phyloP scores from a whole-genome alignment of 1,140 invertebrate genomes.

The Euura lappo region DNA sequence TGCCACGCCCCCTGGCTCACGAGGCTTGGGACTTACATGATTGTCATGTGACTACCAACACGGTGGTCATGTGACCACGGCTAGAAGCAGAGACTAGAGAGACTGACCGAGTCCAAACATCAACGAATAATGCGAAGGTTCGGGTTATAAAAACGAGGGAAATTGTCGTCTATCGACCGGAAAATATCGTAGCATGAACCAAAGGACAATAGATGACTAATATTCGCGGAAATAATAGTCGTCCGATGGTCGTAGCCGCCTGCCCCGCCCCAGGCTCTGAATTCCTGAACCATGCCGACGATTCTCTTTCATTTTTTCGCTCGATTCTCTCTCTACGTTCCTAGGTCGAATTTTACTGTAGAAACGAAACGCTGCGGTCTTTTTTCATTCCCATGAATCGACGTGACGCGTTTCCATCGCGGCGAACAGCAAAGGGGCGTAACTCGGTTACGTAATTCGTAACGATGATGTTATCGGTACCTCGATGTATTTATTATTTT shows the following conservation, averaged over 20 bases:
- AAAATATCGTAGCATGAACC: no score
- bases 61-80: conserved; percentile 51
- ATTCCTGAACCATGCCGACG: not conserved
- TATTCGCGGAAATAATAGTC: no score
- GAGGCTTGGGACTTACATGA: conserved; percentile 45
- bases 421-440: not conserved
- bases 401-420: no score
- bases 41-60: conserved; percentile 55
- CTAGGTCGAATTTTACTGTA: not conserved
- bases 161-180: no score
- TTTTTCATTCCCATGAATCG: not conserved
- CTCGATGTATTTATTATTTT: no score
- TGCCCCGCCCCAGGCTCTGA: not conserved
- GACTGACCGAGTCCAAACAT: no score
- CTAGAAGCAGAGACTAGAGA: not conserved
- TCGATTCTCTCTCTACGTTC: not conserved
- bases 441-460: not conserved
- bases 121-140: no score
- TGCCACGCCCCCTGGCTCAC: conserved; percentile 31
- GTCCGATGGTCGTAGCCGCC: not conserved
- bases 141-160: no score
- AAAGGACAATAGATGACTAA: no score
- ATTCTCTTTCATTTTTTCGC: not conserved
- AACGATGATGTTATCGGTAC: not conserved
- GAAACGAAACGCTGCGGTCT: not conserved